phyloP scores from a whole-genome alignment of 2,888 invertebrate genomes.

The Tanypteryx hageni region DNA sequence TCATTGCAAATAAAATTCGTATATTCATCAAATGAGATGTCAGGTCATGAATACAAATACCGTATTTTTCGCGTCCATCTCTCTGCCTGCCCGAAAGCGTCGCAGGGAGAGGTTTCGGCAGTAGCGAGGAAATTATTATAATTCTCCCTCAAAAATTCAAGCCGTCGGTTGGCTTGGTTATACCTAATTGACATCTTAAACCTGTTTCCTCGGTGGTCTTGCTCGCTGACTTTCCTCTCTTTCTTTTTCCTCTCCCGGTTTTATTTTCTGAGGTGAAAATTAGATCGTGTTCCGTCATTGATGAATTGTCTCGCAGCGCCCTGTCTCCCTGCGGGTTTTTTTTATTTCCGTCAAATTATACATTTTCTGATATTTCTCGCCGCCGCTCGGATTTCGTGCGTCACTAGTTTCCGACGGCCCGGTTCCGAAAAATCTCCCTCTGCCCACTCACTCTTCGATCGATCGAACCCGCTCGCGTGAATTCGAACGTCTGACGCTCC shows the following conservation, averaged over 20 bases:
- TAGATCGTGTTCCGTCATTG: constrained; percentile 48
- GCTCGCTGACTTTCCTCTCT: neutral
- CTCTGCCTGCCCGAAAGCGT: neutral
- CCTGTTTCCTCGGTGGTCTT: neutral
- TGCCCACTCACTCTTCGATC: neutral
- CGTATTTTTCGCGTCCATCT: neutral
- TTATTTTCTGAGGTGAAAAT: constrained; percentile 11
- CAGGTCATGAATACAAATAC: no score
- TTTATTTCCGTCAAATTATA: neutral
- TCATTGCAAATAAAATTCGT: no score
- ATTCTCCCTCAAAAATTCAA: neutral
- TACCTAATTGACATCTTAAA: constrained; percentile 38
- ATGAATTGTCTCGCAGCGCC: neutral
- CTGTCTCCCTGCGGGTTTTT: neutral
- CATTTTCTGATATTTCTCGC: no score
- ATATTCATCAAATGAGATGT: no score
- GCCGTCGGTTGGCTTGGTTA: constrained; percentile 7
- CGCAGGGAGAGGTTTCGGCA: neutral
- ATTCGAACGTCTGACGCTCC: no score
- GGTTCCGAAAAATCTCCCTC: neutral
- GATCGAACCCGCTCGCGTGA: no score
- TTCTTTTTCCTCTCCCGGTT: neutral
- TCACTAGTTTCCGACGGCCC: neutral
- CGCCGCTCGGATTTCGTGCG: neutral
- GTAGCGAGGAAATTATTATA: constrained; percentile 13